phyloP scores from a whole-genome alignment of 2,113 vertebrate species.

The Lampris incognitus region DNA sequence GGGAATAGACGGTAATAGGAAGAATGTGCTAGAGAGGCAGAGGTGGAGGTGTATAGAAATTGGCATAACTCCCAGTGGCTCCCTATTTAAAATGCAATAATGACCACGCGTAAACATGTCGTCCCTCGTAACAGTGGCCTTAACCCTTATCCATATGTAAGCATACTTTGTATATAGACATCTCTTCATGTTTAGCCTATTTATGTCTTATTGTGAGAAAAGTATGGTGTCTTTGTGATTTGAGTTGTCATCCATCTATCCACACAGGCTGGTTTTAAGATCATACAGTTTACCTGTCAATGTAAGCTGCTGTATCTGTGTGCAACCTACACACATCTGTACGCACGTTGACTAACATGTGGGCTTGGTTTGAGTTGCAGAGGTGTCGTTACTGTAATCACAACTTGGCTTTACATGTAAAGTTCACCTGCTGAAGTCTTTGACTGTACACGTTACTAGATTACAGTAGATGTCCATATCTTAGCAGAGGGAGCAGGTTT shows the following conservation, averaged over 20 bases:
- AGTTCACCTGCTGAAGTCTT: too few species aligned
- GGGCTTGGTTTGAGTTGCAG: constrained; percentile 32
- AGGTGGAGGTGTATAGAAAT: constrained; percentile 29
- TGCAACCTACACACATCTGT: constrained; percentile 15
- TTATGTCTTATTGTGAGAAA: constrained; percentile 60
- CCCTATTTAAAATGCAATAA: constrained; percentile 73
- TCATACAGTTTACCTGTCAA: constrained; percentile 21
- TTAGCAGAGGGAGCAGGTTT: neutral
- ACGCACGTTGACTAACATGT: constrained; percentile 67
- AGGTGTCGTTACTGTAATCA: constrained; percentile 66
- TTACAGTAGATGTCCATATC: constrained; percentile 1
- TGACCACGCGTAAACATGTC: constrained; percentile 51
- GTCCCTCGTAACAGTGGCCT: constrained; percentile 78
- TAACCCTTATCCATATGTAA: constrained; percentile 67
- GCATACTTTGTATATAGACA: constrained; percentile 73
- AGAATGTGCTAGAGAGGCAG: constrained; percentile 46
- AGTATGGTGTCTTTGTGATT: constrained; percentile 63
- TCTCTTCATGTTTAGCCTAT: constrained; percentile 60
- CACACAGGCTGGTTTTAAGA: constrained; percentile 45
- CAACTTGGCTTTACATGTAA: constrained; percentile 2
- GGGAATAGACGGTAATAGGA: neutral
- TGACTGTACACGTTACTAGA: too few species aligned
- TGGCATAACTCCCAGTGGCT: constrained; percentile 44
- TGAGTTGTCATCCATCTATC: constrained; percentile 40
- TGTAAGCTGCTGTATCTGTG: constrained; percentile 47